phyloP scores from a whole-genome alignment of 1,140 invertebrate species.

The Drosophila gunungcola region DNA sequence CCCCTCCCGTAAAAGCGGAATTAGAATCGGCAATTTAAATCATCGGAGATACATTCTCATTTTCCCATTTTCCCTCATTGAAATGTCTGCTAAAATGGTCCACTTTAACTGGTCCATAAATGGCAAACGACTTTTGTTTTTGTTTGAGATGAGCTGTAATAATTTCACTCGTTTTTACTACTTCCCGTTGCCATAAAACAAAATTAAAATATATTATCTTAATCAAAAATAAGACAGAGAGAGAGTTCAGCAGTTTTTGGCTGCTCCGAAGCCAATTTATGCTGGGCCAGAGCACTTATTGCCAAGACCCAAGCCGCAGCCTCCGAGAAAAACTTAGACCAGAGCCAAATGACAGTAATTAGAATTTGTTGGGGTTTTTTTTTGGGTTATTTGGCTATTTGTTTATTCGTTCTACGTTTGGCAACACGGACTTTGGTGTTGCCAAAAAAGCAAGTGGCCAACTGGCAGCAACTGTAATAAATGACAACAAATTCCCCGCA shows the following conservation, averaged over 20 bases:
- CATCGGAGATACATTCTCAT: slow-evolving; percentile 13
- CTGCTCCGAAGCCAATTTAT: slow-evolving; percentile 46
- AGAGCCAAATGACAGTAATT: slow-evolving; percentile 79
- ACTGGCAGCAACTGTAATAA: slow-evolving; percentile 69
- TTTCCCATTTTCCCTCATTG: slow-evolving; percentile 8
- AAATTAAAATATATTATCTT: slow-evolving; percentile 56
- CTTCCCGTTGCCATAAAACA: slow-evolving; percentile 36
- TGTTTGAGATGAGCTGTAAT: slow-evolving; percentile 40
- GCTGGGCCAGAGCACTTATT: slow-evolving; percentile 38
- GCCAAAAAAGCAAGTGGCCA: slow-evolving; percentile 69
- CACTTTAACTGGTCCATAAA: slow-evolving; percentile 35
- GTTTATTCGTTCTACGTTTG: slow-evolving; percentile 32
- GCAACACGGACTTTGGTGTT: slow-evolving; percentile 37
- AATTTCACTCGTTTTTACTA: slow-evolving; percentile 42
- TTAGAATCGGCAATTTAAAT: slow-evolving; percentile 44
- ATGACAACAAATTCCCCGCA: slow-evolving; percentile 73
- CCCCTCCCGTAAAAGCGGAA: background rate
- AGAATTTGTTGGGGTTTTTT: slow-evolving; percentile 68
- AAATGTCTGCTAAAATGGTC: slow-evolving; percentile 1
- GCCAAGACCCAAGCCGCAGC: slow-evolving; percentile 32
- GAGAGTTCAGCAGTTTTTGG: slow-evolving; percentile 32
- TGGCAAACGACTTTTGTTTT: slow-evolving; percentile 43
- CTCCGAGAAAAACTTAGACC: slow-evolving; percentile 47
- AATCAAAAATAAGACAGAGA: slow-evolving; percentile 24
- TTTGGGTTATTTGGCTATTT: slow-evolving; percentile 30